Evolutionary conservation across 2,797 vertebrate species (phyloP).

Genomic region (Loris lydekkerianus): DNA sequence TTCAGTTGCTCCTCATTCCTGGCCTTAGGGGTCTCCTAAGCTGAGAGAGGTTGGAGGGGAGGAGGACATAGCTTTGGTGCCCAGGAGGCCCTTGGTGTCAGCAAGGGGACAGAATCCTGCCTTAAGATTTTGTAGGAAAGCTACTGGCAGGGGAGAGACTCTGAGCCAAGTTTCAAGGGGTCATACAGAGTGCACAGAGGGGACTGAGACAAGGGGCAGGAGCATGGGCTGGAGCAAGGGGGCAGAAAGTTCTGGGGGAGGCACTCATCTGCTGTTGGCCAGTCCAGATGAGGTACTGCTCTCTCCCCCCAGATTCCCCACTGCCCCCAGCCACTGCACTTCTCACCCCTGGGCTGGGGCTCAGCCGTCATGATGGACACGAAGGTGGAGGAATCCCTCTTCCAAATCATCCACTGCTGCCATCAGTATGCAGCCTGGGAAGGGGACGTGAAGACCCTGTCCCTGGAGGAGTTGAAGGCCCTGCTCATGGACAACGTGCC

Average conservation of each 20-base stretch:
- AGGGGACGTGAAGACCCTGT: neutral
- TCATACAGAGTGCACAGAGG: neutral
- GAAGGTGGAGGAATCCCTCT: conserved; percentile 60
- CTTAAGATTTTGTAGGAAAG: neutral
- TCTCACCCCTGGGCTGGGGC: neutral
- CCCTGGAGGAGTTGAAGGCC: neutral
- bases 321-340: neutral
- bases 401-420: conserved; percentile 83
- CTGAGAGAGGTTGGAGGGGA: no score
- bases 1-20: neutral
- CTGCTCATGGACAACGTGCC: conserved; percentile 76
- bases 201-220: neutral
- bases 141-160: no score
- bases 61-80: neutral
- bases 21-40: neutral
- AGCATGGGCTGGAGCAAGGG: neutral
- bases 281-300: neutral
- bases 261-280: neutral
- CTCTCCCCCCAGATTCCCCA: neutral
- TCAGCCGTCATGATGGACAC: conserved; percentile 15
- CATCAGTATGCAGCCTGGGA: conserved; percentile 79
- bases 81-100: neutral
- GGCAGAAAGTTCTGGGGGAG: neutral
- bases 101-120: neutral
- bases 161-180: neutral